Base-by-base conservation (phyloP, 2,888 invertebrate genomes). In the Andricus quercusramuli region DNA sequence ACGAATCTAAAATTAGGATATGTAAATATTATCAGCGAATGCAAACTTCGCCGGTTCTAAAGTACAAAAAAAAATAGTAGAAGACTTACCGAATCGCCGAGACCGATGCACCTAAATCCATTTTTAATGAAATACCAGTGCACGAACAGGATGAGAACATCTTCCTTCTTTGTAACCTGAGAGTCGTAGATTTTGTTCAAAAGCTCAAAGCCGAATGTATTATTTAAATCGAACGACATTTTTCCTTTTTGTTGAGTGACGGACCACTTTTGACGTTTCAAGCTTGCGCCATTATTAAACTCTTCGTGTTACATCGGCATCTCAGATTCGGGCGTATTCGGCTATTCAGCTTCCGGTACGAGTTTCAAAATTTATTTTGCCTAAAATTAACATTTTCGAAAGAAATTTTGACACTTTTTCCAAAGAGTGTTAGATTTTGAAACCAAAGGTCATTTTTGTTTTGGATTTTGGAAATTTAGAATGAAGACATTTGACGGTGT, bases 111-210 rank as follows among this genome's bases (percentile, higher is more conserved):
- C 88, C 94, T 95, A 88, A 96, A 96, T 25, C 96, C 96, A 90
- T 95, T 94, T 89, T 95, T 96, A 20, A 95, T 93, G 47, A 97
- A 92, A 89, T 95, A 95, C 94, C 96, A 96, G 91, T 97, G 97
- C 37, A 96, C 93, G 85, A 96, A 94, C 78, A 95, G 94, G 80
- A 96, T 93, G 78, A 97, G 91, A 80, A 96, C 93, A 93, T 97
- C 97, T 87, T 96, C 94, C 89, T 96, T 96, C 84, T 94, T 94
- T 85, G 93, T 93, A 25, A 96, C 92, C 89, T 95, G 94, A 70
- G 92, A 93, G 87, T 94, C 94, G 56, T 95, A 94, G 70, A 94
- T 94, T 88, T 93, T 94, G 85, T 94, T 95, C 70, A 96, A 93
- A 85, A 96, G 91, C 89, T 96, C 96, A 94, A 96, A 96, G 62